A percentile compares a stretch with the other conserved stretches of the same genome.
Conservation (phyloP, 2,113 vertebrate genomes). For the Percina caprodes region DNA sequence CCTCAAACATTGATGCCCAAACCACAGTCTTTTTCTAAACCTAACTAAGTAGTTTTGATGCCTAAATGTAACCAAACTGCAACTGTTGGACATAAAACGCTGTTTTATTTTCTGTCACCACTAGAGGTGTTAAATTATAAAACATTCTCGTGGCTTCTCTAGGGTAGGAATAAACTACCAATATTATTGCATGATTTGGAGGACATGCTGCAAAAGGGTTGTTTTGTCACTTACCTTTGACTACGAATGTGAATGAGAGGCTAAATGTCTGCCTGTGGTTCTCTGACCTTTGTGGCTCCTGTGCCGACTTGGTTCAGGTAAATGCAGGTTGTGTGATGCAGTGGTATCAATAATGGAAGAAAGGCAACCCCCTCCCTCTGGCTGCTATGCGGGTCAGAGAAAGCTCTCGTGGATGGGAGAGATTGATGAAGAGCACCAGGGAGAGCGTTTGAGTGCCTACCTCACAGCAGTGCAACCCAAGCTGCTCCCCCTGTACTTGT, state of each 20-base stretch:
- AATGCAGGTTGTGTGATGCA: conserved; percentile 79
- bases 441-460: conserved; percentile 72
- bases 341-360: conserved; percentile 86
- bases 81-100: too few relatives aligned
- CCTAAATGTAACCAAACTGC: too few relatives aligned
- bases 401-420: conserved; percentile 81
- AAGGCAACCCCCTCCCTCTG: conserved; percentile 72
- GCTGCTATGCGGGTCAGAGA: conserved; percentile 85
- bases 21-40: too few relatives aligned
- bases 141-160: too few relatives aligned
- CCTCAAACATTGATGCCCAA: too few relatives aligned
- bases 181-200: too few relatives aligned
- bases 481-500: conserved; percentile 72
- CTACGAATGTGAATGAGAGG: conserved; percentile 66
- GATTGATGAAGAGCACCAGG: conserved; percentile 86
- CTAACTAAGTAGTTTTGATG: too few relatives aligned
- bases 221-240: conserved; percentile 42
- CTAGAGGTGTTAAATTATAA: too few relatives aligned
- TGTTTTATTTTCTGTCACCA: too few relatives aligned
- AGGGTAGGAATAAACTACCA: too few relatives aligned
- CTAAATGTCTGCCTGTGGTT: conserved; percentile 75
- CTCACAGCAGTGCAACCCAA: conserved; percentile 69
- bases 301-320: conserved; percentile 73
- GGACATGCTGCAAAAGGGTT: neutral
- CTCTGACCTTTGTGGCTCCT: conserved; percentile 80